Conservation (phyloP, 2,797 vertebrate genomes). For the Gallinago nigripennis region DNA sequence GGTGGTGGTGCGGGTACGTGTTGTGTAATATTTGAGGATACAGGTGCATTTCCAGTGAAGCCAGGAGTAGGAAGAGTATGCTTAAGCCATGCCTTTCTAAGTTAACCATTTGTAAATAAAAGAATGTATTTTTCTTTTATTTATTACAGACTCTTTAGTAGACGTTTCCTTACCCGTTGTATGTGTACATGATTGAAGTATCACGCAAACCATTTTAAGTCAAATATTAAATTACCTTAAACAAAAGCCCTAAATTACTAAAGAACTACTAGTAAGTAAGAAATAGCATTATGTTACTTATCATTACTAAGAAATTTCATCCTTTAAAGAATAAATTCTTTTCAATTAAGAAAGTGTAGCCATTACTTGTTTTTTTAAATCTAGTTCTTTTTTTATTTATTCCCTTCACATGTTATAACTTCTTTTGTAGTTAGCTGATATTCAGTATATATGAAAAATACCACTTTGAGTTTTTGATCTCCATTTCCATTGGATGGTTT, state of each 20-base stretch:
- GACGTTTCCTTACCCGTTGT: background rate
- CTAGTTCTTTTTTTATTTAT: background rate
- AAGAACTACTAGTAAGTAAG: background rate
- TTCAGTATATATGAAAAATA: background rate
- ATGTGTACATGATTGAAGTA: background rate
- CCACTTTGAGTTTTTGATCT: background rate
- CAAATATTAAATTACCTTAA: background rate
- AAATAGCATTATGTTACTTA: background rate
- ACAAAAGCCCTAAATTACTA: background rate
- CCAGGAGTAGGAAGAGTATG: background rate
- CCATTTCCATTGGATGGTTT: background rate
- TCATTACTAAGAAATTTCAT: background rate
- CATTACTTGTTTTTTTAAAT: background rate
- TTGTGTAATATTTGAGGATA: background rate
- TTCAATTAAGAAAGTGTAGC: background rate
- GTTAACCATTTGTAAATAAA: background rate
- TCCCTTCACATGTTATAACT: background rate
- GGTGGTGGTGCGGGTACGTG: background rate
- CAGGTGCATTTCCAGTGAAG: background rate
- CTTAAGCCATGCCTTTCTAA: background rate
- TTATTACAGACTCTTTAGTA: background rate
- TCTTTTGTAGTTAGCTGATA: background rate
- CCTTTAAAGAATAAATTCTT: background rate
- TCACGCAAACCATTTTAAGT: background rate
- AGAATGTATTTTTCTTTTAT: background rate